These are phyloP conservation scores for Eledone cirrhosa DNA, from an alignment of 2,888 invertebrate species.

Conservation along the genomic window DNA sequence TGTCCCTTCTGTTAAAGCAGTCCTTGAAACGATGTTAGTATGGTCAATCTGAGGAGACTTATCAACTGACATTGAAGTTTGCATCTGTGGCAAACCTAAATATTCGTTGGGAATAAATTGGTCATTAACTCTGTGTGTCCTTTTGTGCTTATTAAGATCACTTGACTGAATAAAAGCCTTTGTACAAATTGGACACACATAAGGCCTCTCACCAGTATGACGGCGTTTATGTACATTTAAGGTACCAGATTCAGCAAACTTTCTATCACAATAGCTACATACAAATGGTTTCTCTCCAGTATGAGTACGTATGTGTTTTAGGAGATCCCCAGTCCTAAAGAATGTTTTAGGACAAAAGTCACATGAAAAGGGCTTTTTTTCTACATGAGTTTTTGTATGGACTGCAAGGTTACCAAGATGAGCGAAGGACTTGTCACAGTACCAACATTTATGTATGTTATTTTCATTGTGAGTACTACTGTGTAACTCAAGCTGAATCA, in stretches of 20 bases:
- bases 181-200: background rate
- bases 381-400: background rate
- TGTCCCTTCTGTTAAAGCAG: too few species aligned
- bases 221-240: background rate
- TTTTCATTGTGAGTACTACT: background rate
- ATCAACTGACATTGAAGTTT: too few species aligned
- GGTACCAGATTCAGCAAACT: background rate
- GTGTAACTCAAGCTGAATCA: background rate
- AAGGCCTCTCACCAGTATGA: constrained; percentile 3
- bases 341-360: constrained; percentile 1
- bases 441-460: background rate
- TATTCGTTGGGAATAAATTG: too few species aligned
- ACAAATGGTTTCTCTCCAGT: background rate
- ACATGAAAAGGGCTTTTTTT: background rate
- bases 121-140: background rate
- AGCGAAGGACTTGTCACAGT: background rate
- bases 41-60: too few species aligned
- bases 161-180: background rate
- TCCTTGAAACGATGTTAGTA: too few species aligned
- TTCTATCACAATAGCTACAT: background rate
- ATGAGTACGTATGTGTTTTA: background rate
- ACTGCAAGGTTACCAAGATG: background rate
- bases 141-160: constrained; percentile 11
- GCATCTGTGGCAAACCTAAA: too few species aligned
- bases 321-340: background rate